Evolutionary conservation across 2,888 invertebrate genomes (phyloP), one percentile per base, ranked within the genome.

Genomic region (Elegia similella): DNA sequence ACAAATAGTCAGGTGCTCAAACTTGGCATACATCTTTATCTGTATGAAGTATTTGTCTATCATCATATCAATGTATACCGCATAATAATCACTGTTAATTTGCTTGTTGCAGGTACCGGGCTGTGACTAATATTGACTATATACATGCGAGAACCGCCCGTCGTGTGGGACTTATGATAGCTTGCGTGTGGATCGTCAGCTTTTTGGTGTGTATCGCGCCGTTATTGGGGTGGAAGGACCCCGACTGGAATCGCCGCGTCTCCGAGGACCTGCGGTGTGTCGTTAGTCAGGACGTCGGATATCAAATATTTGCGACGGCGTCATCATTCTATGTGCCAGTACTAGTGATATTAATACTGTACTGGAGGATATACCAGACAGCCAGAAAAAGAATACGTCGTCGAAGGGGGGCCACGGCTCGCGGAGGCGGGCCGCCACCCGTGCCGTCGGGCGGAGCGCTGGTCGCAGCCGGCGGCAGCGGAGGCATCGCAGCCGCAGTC

Each of bases 251-350:
- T 64, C 84, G 89, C 42, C 86, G 92, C 58, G 87, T 93, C 43
- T 92, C 94, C 42, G 92, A 93, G 69, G 94, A 95, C 72, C 92
- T 94, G 69, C 92, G 93, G 67, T 96, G 96, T 78, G 92, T 96
- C 57, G 96, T 98, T 67, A 97, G 96, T 73, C 98, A 98, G 79
- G 96, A 97, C 74, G 93, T 96, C 62, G 94, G 94, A 63, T 95
- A 95, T 78, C 96, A 98, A 89, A 95, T 98, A 76, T 98, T 97
- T 78, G 97, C 97, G 34, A 98, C 98, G 0, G 94, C 96, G 32
- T 96, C 96, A 32, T 97, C 98, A 42, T 98, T 98, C 88, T 98
- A 98, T 84, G 94, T 97, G 64, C 98, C 98, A 29, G 93, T 98
- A 50, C 92, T 96, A 62, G 95, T 97, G 56, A 98, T 98, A 78